These are phyloP conservation scores for Passer domesticus DNA, from an alignment of 2,113 vertebrate species.

Conservation along the genomic window DNA sequence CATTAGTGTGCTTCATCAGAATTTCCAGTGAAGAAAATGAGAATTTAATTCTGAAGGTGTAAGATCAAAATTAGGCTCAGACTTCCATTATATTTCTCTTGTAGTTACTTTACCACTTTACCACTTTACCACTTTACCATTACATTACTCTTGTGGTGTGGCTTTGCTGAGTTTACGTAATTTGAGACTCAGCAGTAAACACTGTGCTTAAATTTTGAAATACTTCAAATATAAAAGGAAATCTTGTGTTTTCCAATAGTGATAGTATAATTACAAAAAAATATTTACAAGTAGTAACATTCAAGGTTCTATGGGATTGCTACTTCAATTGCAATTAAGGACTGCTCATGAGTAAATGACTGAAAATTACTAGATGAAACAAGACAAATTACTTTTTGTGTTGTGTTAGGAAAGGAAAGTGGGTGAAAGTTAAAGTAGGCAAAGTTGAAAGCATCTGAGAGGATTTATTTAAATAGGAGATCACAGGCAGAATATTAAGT, in stretches of 20 bases:
- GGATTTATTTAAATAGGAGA: background rate
- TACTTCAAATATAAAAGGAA: background rate
- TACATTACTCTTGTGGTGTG: background rate
- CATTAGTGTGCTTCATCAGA: background rate
- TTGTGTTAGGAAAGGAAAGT: background rate
- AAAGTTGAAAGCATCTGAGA: background rate
- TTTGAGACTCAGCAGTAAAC: background rate
- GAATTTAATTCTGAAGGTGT: background rate
- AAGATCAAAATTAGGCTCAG: background rate
- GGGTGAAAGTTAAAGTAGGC: background rate
- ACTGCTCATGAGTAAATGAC: background rate
- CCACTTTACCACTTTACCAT: background rate
- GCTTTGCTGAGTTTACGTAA: background rate
- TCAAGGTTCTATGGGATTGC: background rate
- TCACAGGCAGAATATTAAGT: background rate
- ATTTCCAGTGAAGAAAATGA: background rate
- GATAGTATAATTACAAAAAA: background rate
- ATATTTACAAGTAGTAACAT: background rate
- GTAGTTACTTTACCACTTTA: background rate
- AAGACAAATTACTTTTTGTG: background rate
- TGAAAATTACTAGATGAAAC: background rate
- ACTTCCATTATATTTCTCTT: background rate
- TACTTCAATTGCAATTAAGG: background rate
- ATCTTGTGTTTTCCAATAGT: background rate
- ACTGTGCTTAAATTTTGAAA: background rate